Conservation (phyloP, 2,797 vertebrate genomes). For the Phyllotis vaccarum region DNA sequence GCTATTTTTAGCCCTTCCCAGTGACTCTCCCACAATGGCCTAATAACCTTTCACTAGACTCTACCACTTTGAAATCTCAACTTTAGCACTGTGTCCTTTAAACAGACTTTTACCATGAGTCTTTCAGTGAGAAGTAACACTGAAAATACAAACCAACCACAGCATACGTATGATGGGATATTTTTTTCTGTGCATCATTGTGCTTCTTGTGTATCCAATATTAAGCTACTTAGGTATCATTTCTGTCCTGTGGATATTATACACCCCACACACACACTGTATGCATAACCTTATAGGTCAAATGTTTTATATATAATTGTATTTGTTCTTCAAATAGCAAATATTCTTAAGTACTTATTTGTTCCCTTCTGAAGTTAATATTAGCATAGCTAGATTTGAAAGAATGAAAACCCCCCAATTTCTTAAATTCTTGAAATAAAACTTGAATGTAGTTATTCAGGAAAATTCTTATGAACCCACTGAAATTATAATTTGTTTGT, state of each 20-base stretch:
- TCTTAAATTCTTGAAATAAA: conserved; percentile 1
- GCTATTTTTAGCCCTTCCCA: neutral
- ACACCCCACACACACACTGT: neutral
- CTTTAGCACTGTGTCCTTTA: neutral
- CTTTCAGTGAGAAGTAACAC: neutral
- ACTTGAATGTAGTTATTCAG: neutral
- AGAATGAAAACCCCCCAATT: neutral
- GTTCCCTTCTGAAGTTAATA: neutral
- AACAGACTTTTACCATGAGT: neutral
- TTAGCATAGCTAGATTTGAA: neutral
- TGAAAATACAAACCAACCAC: neutral
- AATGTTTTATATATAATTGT: neutral
- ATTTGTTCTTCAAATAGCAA: conserved; percentile 4
- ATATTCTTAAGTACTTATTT: neutral
- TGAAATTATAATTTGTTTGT: neutral
- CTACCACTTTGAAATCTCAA: neutral
- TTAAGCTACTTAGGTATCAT: neutral
- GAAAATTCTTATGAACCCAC: neutral
- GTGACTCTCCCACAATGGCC: neutral
- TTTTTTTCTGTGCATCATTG: neutral
- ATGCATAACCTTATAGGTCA: neutral
- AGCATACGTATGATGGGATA: neutral
- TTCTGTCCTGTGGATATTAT: neutral
- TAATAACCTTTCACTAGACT: fast-evolving
- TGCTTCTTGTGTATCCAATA: neutral